Conservation (phyloP, 2,113 vertebrate species). For the Microcebus griseorufus region DNA sequence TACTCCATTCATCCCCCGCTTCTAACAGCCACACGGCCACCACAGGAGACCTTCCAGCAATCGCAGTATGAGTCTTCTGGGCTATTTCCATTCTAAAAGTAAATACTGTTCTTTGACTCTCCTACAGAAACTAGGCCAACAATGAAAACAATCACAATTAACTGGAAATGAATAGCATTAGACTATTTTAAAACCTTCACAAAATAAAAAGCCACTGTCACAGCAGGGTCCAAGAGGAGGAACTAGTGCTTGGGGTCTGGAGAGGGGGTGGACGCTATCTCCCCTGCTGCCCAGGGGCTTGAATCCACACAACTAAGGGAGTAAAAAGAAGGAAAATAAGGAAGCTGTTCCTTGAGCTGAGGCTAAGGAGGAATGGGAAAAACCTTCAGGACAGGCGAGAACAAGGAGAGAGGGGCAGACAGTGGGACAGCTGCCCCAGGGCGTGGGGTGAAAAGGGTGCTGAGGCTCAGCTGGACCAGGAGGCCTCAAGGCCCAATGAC, state of each 20-base stretch:
- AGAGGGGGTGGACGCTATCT: background rate
- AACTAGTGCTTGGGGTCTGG: background rate
- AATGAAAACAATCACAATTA: background rate
- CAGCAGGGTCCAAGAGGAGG: background rate
- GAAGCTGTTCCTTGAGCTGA: background rate
- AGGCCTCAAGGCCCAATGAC: background rate
- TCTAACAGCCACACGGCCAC: background rate
- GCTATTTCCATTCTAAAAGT: background rate
- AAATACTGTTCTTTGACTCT: background rate
- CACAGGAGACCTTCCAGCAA: background rate
- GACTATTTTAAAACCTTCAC: background rate
- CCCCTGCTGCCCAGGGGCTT: background rate
- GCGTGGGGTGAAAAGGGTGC: background rate
- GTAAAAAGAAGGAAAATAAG: background rate
- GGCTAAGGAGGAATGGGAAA: background rate
- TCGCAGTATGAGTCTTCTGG: background rate
- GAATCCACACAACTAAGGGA: background rate
- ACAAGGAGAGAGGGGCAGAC: background rate
- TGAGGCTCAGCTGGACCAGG: background rate
- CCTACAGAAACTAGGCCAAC: background rate
- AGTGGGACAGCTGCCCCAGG: background rate
- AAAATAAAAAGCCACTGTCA: background rate
- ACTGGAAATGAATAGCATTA: background rate
- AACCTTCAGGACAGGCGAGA: background rate
- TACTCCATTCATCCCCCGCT: background rate